Conservation (phyloP, 2,797 vertebrate species). For the Leucoraja ocellata region DNA sequence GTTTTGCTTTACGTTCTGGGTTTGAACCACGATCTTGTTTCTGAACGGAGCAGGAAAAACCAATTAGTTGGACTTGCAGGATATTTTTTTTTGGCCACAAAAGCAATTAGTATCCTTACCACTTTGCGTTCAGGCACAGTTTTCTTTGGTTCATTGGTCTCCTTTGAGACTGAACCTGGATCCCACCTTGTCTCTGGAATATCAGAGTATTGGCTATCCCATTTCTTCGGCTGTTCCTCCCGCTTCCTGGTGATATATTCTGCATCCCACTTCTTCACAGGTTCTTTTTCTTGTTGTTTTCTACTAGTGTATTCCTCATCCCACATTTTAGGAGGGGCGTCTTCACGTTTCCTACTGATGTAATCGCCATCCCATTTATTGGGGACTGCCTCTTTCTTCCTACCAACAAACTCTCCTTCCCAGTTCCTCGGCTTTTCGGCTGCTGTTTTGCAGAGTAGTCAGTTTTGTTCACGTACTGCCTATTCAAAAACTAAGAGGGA, state of each 20-base stretch:
- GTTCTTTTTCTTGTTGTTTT: constrained; percentile 53
- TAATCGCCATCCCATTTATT: constrained; percentile 61
- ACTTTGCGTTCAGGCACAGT: constrained; percentile 62
- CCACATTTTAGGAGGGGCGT: constrained; percentile 66
- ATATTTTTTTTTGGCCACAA: constrained; percentile 34
- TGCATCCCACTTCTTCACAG: constrained; percentile 53
- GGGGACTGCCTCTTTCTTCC: constrained; percentile 63
- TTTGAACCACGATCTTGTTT: constrained; percentile 60
- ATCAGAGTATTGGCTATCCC: constrained; percentile 50
- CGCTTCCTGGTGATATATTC: constrained; percentile 46
- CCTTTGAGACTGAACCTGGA: constrained; percentile 65
- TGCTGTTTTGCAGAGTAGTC: constrained; percentile 51
- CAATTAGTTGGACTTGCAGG: not conserved
- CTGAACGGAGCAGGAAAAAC: constrained; percentile 49
- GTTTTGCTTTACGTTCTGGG: constrained; percentile 52
- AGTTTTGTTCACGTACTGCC: constrained; percentile 62
- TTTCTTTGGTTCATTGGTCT: constrained; percentile 56
- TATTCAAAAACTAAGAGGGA: constrained; percentile 71
- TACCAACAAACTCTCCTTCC: constrained; percentile 60
- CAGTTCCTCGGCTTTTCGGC: constrained; percentile 54
- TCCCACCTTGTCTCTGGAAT: constrained; percentile 53
- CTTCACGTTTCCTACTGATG: constrained; percentile 49
- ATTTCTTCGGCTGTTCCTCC: constrained; percentile 45
- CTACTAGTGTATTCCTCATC: constrained; percentile 47
- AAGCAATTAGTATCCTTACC: constrained; percentile 57